A percentile compares a stretch with the other conserved stretches of the same genome.
Evolutionary conservation across 2,797 vertebrate genomes (phyloP).

Genomic region (Podarcis lilfordi): DNA sequence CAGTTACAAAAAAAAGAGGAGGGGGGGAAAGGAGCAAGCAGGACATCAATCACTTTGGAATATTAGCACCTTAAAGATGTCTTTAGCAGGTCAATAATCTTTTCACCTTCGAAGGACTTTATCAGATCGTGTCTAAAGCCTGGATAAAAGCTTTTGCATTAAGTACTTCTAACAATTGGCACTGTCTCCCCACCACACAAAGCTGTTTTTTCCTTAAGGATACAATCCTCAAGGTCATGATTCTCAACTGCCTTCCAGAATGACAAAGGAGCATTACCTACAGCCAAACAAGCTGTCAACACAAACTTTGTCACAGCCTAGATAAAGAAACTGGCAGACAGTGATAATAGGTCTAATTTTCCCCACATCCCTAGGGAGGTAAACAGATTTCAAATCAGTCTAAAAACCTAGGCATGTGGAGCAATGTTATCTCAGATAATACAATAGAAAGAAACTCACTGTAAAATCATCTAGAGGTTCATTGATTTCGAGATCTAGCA

Average conservation of each 20-base stretch:
- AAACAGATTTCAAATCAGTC: conserved; percentile 87
- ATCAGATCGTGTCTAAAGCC: conserved; percentile 96
- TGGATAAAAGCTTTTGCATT: conserved; percentile 94
- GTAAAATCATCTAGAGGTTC: conserved; percentile 97
- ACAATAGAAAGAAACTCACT: conserved; percentile 87
- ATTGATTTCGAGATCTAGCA: conserved; percentile 95
- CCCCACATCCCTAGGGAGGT: conserved; percentile 78
- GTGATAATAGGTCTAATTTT: conserved; percentile 93
- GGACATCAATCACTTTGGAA: conserved; percentile 95
- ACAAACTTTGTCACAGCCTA: conserved; percentile 92
- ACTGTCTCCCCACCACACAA: conserved; percentile 90
- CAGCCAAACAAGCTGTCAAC: conserved; percentile 96
- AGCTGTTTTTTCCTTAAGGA: conserved; percentile 88
- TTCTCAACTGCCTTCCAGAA: conserved; percentile 81
- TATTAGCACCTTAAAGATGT: conserved; percentile 92
- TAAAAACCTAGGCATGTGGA: conserved; percentile 75
- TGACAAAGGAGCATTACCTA: conserved; percentile 89
- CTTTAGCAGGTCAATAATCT: conserved; percentile 99
- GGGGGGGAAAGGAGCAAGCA: conserved; percentile 82
- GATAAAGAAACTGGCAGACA: conserved; percentile 93
- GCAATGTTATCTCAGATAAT: conserved; percentile 81
- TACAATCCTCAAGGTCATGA: conserved; percentile 93
- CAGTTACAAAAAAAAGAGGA: conserved; percentile 80
- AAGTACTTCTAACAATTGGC: conserved; percentile 90
- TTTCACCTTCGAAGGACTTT: conserved; percentile 96